A percentile compares a stretch with the other conserved stretches of the same genome.
Evolutionary conservation across 2,113 vertebrate genomes (phyloP).

Genomic region (Ciconia maguari): DNA sequence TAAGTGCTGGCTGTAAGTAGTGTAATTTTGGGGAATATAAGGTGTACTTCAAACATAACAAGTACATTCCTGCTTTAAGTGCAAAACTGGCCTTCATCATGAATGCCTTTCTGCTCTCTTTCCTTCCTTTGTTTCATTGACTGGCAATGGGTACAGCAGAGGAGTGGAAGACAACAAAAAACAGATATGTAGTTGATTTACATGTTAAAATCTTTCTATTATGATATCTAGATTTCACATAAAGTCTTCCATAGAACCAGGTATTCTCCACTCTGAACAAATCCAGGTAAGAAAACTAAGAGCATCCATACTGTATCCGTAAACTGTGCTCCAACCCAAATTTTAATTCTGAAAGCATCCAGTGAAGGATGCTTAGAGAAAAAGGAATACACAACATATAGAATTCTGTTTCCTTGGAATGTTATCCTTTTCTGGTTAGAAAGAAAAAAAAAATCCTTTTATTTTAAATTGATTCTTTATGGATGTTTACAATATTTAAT

Average conservation of each 20-base stretch:
- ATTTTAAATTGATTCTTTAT: background rate
- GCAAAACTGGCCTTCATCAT: background rate
- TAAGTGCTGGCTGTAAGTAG: background rate
- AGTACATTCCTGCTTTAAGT: background rate
- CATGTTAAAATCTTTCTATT: background rate
- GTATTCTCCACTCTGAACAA: background rate
- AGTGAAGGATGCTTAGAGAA: background rate
- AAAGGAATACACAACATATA: background rate
- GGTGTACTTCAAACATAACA: background rate
- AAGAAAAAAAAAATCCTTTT: background rate
- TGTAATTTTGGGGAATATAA: background rate
- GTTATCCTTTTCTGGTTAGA: background rate
- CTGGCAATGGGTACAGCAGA: background rate
- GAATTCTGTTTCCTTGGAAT: background rate
- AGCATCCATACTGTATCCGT: background rate
- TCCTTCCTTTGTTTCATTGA: background rate
- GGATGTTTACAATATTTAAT: background rate
- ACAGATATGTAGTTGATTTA: fast-evolving
- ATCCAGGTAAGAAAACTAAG: background rate
- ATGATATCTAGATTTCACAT: background rate
- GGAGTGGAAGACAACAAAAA: background rate
- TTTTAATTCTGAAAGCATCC: background rate
- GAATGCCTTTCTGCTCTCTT: background rate
- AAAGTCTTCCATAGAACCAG: background rate
- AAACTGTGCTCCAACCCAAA: background rate